Percentiles rank a stretch among this genome's conserved stretches.
These are phyloP conservation scores for Tipula vernalis DNA, from an alignment of 2,888 invertebrate species.

Conservation along the genomic window DNA sequence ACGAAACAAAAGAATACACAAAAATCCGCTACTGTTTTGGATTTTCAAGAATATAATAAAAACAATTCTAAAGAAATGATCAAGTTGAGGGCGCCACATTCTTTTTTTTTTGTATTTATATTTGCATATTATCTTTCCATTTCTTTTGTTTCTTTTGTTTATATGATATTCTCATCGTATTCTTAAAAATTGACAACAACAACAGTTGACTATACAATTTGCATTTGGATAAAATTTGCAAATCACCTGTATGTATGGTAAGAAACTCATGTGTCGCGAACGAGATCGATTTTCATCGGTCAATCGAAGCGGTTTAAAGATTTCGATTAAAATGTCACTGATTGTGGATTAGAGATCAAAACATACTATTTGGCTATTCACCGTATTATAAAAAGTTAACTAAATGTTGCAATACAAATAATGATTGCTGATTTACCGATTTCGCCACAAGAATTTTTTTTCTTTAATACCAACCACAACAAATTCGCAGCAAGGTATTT, in stretches of 20 bases:
- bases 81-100: not conserved
- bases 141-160: not conserved
- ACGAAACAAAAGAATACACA: not conserved
- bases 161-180: not conserved
- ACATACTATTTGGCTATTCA: no score
- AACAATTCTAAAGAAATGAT: not conserved
- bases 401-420: no score
- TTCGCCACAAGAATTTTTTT: no score
- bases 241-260: not conserved
- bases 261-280: not conserved
- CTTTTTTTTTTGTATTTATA: not conserved
- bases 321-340: no score
- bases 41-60: not conserved
- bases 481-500: no score
- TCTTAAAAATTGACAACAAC: not conserved
- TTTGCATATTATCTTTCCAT: not conserved
- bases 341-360: no score
- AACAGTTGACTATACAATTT: not conserved
- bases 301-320: no score
- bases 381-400: no score
- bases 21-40: not conserved
- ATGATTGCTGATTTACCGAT: no score
- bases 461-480: no score
- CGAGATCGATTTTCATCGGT: not conserved
- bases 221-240: not conserved